Conservation (phyloP, 1,140 invertebrate genomes). For the Oncopodura yosiiana region DNA sequence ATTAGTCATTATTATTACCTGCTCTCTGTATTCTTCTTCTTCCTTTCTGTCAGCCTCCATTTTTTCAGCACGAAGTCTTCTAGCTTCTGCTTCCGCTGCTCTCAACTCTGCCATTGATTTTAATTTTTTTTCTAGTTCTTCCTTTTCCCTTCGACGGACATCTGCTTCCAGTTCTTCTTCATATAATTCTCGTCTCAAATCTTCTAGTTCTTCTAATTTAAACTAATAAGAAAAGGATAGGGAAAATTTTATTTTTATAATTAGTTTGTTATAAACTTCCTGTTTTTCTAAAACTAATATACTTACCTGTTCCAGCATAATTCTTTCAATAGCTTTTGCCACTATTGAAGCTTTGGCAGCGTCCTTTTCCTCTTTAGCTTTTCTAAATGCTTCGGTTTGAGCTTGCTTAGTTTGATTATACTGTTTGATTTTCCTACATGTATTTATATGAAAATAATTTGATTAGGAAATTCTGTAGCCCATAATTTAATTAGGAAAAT, state of each 20-base stretch:
- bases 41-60: slow-evolving; percentile 26
- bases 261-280: not conserved
- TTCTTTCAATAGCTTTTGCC: slow-evolving; percentile 27
- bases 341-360: slow-evolving; percentile 24
- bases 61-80: slow-evolving; percentile 20
- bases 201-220: slow-evolving; percentile 30
- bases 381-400: slow-evolving; percentile 12
- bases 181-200: slow-evolving; percentile 26
- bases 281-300: not conserved
- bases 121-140: slow-evolving; percentile 16
- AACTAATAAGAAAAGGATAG: slow-evolving; percentile 6
- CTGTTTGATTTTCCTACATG: slow-evolving; percentile 15
- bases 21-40: slow-evolving; percentile 25
- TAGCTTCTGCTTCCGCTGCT: slow-evolving; percentile 28
- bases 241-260: not conserved
- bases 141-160: slow-evolving; percentile 21
- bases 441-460: not conserved
- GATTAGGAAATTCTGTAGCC: not conserved
- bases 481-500: not conserved
- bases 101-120: slow-evolving; percentile 20
- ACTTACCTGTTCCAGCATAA: slow-evolving; percentile 28
- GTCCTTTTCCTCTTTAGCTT: slow-evolving; percentile 24
- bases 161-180: slow-evolving; percentile 30
- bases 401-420: slow-evolving; percentile 22
- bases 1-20: slow-evolving; percentile 12